phyloP scores from a whole-genome alignment of 2,797 vertebrate species.

The Spheniscus humboldti region DNA sequence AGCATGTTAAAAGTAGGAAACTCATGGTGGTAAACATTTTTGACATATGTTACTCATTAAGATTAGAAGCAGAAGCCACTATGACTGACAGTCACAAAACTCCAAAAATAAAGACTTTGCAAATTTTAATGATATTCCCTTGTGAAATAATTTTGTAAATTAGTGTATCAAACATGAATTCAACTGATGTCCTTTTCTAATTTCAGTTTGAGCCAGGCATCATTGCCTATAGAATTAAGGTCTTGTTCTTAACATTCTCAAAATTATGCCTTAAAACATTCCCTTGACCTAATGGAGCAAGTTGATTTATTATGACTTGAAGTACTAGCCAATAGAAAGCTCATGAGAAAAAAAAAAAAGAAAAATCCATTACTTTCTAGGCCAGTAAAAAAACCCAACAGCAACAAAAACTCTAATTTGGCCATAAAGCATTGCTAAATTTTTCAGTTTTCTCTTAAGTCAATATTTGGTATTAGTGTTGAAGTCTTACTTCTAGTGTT shows the following conservation, averaged over 20 bases:
- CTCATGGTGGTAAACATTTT: background rate
- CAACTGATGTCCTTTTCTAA: background rate
- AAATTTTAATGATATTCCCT: background rate
- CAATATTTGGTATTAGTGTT: background rate
- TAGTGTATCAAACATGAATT: background rate
- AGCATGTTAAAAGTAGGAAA: background rate
- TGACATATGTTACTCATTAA: background rate
- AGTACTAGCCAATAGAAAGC: background rate
- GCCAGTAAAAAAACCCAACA: background rate
- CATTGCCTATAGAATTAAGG: background rate
- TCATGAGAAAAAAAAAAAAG: background rate
- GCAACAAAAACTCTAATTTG: background rate
- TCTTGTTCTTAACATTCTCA: background rate
- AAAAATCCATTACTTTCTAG: background rate
- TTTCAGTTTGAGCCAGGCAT: background rate
- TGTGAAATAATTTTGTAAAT: background rate
- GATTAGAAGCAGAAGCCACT: background rate
- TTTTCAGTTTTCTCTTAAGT: background rate
- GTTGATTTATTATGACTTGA: background rate
- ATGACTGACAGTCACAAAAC: background rate
- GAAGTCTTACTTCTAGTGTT: background rate
- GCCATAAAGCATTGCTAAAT: background rate
- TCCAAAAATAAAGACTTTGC: background rate
- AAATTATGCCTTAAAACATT: background rate
- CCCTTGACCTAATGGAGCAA: background rate